Evolutionary conservation across 2,797 vertebrate species (phyloP), one percentile per base, ranked within the genome.

Genomic region (Peromyscus eremicus): DNA sequence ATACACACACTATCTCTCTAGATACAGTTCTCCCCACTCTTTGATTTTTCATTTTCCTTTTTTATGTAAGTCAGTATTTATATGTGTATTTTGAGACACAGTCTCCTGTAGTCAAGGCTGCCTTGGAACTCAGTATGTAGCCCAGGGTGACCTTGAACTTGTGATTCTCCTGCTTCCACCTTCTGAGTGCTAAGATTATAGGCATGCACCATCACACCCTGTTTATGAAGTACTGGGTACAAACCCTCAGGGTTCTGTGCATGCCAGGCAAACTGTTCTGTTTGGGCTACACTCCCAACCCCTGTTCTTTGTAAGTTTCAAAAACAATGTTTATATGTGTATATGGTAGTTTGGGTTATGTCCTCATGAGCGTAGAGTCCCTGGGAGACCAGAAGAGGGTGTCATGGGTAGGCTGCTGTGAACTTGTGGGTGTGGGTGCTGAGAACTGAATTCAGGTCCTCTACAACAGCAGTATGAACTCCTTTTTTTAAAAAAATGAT

Each of bases 41-140:
- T 94, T 86, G n/a, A 25, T 2, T 73, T 96, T 92, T 83, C 46
- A 66, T 77, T 83, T 92, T 89, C 43, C n/a, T 52, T 57, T 57
- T 32, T 57, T 40, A 21, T 73, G 8, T 66, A 85, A 34, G 43
- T 68, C 62, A 83, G 37, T 49, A 49, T 49, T 49, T 68, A 68
- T 23, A 0, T 87, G 23, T 66, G 37, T 85, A 55, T 55, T 73
- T 73, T 29, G 43, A 86, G 66, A 52, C 46, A 37, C 21, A 70
- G 6, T 55, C 49, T 71, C 46, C 32, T n/a, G 34, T 87, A 73
- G n/a, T 57, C 23, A n/a, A 87, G 40, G 49, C 85, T 87, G 68
- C 34, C 9, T n/a, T 40, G 34, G 68, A 71, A 87, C 46, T 70
- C 84, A 27, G 21, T 27, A 16, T 37, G 84, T 55, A 40, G 49